Conservation (phyloP, 2,113 vertebrate species). For the Xiphophorus maculatus region DNA sequence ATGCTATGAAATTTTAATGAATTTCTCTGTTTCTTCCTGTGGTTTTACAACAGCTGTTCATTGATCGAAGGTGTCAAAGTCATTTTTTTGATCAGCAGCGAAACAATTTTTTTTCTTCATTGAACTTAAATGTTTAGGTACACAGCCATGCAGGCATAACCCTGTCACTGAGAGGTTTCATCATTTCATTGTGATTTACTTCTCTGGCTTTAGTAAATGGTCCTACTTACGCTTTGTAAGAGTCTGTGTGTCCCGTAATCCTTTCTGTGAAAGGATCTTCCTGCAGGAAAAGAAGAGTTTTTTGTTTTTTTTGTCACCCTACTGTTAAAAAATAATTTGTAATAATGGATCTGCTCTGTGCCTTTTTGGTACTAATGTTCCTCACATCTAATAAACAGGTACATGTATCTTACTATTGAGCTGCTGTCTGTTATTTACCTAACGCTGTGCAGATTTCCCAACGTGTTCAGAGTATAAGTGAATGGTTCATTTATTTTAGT, state of each 20-base stretch:
- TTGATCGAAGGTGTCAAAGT: slow-evolving; percentile 46
- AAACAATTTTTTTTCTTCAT: slow-evolving; percentile 34
- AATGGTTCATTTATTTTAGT: neutral
- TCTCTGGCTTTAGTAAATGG: slow-evolving; percentile 52
- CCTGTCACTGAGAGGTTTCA: slow-evolving; percentile 48
- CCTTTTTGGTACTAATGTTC: slow-evolving; percentile 82
- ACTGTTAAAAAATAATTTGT: slow-evolving; percentile 72
- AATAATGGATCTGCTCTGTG: slow-evolving; percentile 80
- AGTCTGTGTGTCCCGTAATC: slow-evolving; percentile 79
- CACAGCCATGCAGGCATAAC: slow-evolving; percentile 72
- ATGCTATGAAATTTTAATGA: slow-evolving; percentile 44
- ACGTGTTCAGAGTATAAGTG: too few species aligned
- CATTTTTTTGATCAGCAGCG: slow-evolving; percentile 53
- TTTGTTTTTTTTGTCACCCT: slow-evolving; percentile 36
- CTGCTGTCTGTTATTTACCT: slow-evolving; percentile 13
- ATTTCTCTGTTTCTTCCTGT: slow-evolving; percentile 56
- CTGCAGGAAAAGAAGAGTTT: slow-evolving; percentile 49
- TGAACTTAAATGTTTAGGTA: slow-evolving; percentile 61
- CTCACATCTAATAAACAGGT: slow-evolving; percentile 86
- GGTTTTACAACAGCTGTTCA: slow-evolving; percentile 43
- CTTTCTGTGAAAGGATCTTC: slow-evolving; percentile 94
- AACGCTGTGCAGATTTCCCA: neutral
- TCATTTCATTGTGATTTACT: slow-evolving; percentile 22
- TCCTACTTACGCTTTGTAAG: slow-evolving; percentile 56
- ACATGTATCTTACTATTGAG: slow-evolving; percentile 78